These are phyloP conservation scores for Australoheros facetus DNA, from an alignment of 2,797 vertebrate species.

Conservation along the genomic window DNA sequence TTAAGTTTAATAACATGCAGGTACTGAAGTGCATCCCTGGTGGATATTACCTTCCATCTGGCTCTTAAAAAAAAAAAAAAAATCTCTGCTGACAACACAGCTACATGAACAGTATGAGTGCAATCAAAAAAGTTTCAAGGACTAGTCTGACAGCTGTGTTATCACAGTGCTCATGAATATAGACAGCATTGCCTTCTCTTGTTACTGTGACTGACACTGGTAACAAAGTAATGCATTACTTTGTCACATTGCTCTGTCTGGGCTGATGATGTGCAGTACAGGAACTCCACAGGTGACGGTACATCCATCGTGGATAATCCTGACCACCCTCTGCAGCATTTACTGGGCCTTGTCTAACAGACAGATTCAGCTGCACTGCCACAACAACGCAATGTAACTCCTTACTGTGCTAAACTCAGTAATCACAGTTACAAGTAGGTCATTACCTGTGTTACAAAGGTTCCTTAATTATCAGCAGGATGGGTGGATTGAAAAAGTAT, in stretches of 20 bases:
- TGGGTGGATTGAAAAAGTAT: not conserved
- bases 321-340: not conserved
- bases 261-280: too few species aligned
- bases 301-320: not conserved
- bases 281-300: too few species aligned
- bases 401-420: not conserved
- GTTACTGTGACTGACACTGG: conserved; percentile 19
- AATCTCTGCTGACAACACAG: conserved; percentile 4
- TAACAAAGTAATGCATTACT: not conserved
- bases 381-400: not conserved
- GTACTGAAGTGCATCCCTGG: conserved; percentile 11
- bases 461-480: not conserved
- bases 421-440: accelerated
- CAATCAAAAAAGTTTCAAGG: conserved; percentile 37
- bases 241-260: too few species aligned
- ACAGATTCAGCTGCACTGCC: not conserved
- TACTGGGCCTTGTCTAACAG: not conserved
- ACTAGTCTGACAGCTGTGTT: conserved; percentile 48
- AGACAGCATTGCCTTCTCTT: conserved; percentile 42
- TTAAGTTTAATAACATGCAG: conserved; percentile 23
- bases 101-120: conserved; percentile 8
- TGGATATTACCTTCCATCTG: conserved; percentile 1
- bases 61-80: not conserved
- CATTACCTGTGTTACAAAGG: not conserved
- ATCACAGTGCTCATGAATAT: conserved; percentile 51